Percentiles rank a stretch among this genome's conserved stretches.
Conservation (phyloP, 2,888 invertebrate genomes). For the Hydropsyche betteni region DNA sequence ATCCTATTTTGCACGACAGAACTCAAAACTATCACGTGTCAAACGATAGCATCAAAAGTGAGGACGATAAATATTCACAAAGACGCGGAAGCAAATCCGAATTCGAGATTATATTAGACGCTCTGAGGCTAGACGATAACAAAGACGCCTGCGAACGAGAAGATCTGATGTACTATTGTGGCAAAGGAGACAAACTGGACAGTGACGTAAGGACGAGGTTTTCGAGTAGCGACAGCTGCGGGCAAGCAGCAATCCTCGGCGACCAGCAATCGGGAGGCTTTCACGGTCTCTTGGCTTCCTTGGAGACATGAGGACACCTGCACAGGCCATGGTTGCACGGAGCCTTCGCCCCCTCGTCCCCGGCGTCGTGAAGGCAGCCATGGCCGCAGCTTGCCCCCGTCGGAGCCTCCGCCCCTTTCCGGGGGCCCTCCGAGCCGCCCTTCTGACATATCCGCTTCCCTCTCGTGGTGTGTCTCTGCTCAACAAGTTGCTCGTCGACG, state of each 20-base stretch:
- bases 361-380: slow-evolving; percentile 12
- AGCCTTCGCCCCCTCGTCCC: slow-evolving; percentile 15
- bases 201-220: slow-evolving; percentile 54
- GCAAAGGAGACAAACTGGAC: slow-evolving; percentile 48
- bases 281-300: slow-evolving; percentile 68
- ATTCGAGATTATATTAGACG: slow-evolving; percentile 62
- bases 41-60: slow-evolving; percentile 51
- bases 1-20: slow-evolving; percentile 41
- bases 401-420: slow-evolving; percentile 17
- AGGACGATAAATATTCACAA: slow-evolving; percentile 48
- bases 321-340: slow-evolving; percentile 34
- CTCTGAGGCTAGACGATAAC: slow-evolving; percentile 56
- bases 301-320: slow-evolving; percentile 62
- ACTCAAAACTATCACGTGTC: slow-evolving; percentile 53
- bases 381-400: slow-evolving; percentile 7
- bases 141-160: slow-evolving; percentile 54
- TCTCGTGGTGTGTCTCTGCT: neutral
- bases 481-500: slow-evolving; percentile 11
- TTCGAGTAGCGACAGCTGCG: slow-evolving; percentile 63
- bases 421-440: too few species aligned
- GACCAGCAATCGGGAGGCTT: slow-evolving; percentile 66
- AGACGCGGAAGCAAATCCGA: slow-evolving; percentile 56
- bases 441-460: too few species aligned
- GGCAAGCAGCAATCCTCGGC: slow-evolving; percentile 70
- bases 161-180: slow-evolving; percentile 54